Percentiles rank a stretch among this genome's conserved stretches.
phyloP scores from a whole-genome alignment of 2,888 invertebrate species.

The Drosophila suboccidentalis region DNA sequence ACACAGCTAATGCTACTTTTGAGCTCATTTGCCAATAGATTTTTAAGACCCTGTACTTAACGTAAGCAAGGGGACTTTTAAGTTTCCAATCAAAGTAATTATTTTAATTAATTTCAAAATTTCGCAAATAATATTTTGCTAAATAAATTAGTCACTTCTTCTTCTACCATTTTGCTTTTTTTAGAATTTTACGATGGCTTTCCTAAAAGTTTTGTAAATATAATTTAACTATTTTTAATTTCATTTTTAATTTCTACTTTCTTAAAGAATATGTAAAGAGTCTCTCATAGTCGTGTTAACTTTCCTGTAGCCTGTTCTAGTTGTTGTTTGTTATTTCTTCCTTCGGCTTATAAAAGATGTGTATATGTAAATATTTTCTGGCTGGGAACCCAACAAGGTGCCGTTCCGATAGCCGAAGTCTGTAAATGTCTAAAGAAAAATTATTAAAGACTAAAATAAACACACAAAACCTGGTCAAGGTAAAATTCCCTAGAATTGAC shows the following conservation, averaged over 20 bases:
- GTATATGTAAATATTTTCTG: conserved; percentile 14
- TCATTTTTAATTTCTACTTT: not conserved
- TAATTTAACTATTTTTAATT: not conserved
- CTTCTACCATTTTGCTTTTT: too few relatives aligned
- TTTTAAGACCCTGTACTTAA: not conserved
- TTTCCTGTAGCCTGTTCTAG: not conserved
- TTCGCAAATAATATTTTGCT: too few relatives aligned
- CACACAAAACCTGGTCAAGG: not conserved
- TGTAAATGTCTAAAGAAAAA: conserved; percentile 1
- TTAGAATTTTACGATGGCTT: not conserved
- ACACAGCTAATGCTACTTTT: conserved; percentile 12
- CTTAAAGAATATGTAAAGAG: not conserved
- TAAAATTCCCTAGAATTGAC: conserved; percentile 4
- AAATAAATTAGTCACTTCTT: too few relatives aligned
- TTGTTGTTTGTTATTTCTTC: not conserved
- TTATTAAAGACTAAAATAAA: conserved; percentile 3
- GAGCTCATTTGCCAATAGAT: conserved; percentile 20
- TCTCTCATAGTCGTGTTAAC: not conserved
- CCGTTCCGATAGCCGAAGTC: conserved; percentile 6
- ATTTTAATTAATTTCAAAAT: too few relatives aligned
- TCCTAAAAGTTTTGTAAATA: not conserved
- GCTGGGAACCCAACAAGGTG: conserved; percentile 9
- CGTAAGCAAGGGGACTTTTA: not conserved
- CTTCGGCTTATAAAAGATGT: not conserved
- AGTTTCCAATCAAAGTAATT: too few relatives aligned